A percentile compares a stretch with the other conserved stretches of the same genome.
Evolutionary conservation across 2,797 vertebrate species (phyloP).

Genomic region (Odontamblyopus lacepedii): DNA sequence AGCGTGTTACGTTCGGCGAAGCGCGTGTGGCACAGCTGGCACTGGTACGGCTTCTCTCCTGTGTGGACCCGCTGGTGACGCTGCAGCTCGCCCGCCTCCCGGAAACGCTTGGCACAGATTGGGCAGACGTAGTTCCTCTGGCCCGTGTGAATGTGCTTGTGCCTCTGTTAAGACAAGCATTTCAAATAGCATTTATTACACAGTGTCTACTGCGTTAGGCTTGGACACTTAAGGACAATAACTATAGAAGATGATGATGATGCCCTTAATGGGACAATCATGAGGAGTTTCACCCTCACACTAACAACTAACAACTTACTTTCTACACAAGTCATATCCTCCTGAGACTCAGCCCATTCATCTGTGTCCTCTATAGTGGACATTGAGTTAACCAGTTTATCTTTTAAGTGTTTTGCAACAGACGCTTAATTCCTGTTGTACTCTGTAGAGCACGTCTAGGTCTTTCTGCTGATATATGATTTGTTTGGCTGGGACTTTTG

Average conservation of each 20-base stretch:
- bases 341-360: too few relatives aligned
- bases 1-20: constrained; percentile 91
- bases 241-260: background rate
- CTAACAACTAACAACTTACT: too few relatives aligned
- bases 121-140: constrained; percentile 87
- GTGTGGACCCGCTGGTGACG: constrained; percentile 91
- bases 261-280: background rate
- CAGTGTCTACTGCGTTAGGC: background rate
- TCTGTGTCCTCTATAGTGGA: too few relatives aligned
- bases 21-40: constrained; percentile 86
- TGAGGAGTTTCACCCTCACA: background rate
- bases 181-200: background rate
- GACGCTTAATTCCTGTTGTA: too few relatives aligned
- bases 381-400: too few relatives aligned
- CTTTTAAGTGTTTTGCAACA: too few relatives aligned
- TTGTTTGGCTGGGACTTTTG: too few relatives aligned
- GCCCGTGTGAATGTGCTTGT: constrained; percentile 91
- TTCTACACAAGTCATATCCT: too few relatives aligned
- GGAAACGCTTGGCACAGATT: constrained; percentile 88
- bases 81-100: constrained; percentile 88
- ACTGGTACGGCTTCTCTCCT: constrained; percentile 91
- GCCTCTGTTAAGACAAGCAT: constrained; percentile 65
- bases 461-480: too few relatives aligned
- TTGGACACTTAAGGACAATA: background rate
- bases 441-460: too few relatives aligned